A percentile compares a stretch with the other conserved stretches of the same genome.
phyloP scores from a whole-genome alignment of 2,888 invertebrate genomes.

The Acronicta psi region DNA sequence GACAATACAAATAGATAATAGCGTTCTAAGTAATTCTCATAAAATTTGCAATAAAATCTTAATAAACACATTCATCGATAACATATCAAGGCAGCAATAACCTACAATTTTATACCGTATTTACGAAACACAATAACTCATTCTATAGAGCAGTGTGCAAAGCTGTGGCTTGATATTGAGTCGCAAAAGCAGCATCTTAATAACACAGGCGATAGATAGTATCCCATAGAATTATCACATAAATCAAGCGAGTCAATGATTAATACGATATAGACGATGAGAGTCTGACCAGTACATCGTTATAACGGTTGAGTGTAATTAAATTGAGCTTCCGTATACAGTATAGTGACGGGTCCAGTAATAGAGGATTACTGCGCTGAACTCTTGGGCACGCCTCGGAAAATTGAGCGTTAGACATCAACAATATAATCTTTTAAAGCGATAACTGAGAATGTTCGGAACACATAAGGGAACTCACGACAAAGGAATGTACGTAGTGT shows the following conservation, averaged over 20 bases:
- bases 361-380: slow-evolving; percentile 51
- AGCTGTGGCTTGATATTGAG: slow-evolving; percentile 30
- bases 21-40: background rate
- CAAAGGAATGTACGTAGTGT: background rate
- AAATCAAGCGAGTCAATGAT: slow-evolving; percentile 83
- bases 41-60: slow-evolving; percentile 33
- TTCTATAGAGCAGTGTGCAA: slow-evolving; percentile 20
- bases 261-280: slow-evolving; percentile 80
- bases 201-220: slow-evolving; percentile 70
- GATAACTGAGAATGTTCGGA: slow-evolving; percentile 8
- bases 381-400: slow-evolving; percentile 42
- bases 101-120: slow-evolving; percentile 18
- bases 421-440: slow-evolving; percentile 57
- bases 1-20: background rate
- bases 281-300: slow-evolving; percentile 72
- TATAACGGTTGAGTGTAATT: slow-evolving; percentile 86
- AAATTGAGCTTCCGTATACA: slow-evolving; percentile 84
- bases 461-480: background rate
- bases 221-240: slow-evolving; percentile 83
- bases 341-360: slow-evolving; percentile 56
- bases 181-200: slow-evolving; percentile 73
- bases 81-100: slow-evolving; percentile 30
- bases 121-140: slow-evolving; percentile 29
- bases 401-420: slow-evolving; percentile 64
- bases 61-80: slow-evolving; percentile 7